Base-by-base conservation (phyloP, 2,113 vertebrate genomes). In the Carlito syrichta region DNA sequence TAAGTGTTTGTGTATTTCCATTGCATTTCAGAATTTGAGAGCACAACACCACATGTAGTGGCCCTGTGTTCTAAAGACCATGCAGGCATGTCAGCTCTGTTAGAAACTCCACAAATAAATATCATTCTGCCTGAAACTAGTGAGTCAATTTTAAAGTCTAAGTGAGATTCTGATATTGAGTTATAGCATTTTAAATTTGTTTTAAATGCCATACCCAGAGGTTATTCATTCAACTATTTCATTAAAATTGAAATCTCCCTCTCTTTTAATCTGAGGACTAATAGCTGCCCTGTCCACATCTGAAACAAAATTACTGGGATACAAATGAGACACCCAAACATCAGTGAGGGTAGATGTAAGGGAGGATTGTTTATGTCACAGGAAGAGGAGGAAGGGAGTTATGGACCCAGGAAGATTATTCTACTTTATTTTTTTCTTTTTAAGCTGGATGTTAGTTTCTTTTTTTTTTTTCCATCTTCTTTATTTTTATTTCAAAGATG, bases 1-100 rank as follows among this genome's bases (percentile, higher is more conserved):
- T 13, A 19, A 45, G 4, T 22, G 9, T 52, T 13, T 4, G 7
- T 8, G n/a, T 22, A 7, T 38, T 40, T 40, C 16, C 1, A 3
- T 43, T n/a, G 0, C 3, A 1, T 35, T 91, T 60, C 60, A 78
- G 68, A n/a, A 13, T 11, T 0, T 43, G n/a, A 9, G 68, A 16
- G 35, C n/a, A n/a, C n/a, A 16, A 12, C 1, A 35, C 13, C 35
- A 0, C 56, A 48, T 73, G 43, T 43, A 73, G 38, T 25, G 23
- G 69, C 11, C 40, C 40, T 43, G 69, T 74, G 40, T 58, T 45
- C 13, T 5, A 9, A 63, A 22, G 3, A 9, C 45, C 25, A 43
- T 50, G 50, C 23, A 77, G 45, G 27, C 11, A 73, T 13, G 25
- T 30, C 10, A 77, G 45, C 6, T 32, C 45, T 77, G 45, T 32